Conservation (phyloP, 2,797 vertebrate genomes). For the Hippoglossus hippoglossus region DNA sequence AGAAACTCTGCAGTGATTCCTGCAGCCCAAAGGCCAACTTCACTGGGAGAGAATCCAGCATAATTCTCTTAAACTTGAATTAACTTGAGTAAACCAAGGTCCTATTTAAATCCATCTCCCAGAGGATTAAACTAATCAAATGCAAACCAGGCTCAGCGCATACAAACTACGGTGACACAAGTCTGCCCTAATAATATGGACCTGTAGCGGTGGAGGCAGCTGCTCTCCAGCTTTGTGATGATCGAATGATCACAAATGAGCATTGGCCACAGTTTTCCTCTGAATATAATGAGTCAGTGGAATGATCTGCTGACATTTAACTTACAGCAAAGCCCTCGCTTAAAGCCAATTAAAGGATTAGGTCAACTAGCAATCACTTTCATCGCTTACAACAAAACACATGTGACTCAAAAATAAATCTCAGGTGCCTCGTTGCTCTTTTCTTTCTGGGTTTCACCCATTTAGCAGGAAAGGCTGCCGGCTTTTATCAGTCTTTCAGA, state of each 20-base stretch:
- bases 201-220: slow-evolving; percentile 6
- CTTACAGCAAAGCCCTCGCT: slow-evolving; percentile 55
- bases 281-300: slow-evolving; percentile 34
- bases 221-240: slow-evolving; percentile 25
- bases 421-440: background rate
- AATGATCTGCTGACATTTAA: slow-evolving; percentile 54
- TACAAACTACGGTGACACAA: background rate
- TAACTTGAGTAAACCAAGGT: slow-evolving; percentile 42
- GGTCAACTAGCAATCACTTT: slow-evolving; percentile 50
- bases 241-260: slow-evolving; percentile 16
- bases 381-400: slow-evolving; percentile 38
- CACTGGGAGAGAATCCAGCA: slow-evolving; percentile 38
- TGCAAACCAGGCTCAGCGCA: slow-evolving; percentile 8
- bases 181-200: background rate
- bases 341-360: slow-evolving; percentile 67
- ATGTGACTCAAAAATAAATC: slow-evolving; percentile 15
- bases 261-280: background rate
- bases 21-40: slow-evolving; percentile 40
- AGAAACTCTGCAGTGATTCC: slow-evolving; percentile 56
- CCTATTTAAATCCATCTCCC: slow-evolving; percentile 49
- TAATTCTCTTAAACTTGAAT: slow-evolving; percentile 55
- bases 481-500: too few relatives aligned
- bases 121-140: slow-evolving; percentile 53
- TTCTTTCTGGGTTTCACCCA: background rate
- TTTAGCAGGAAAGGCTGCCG: too few relatives aligned